Conservation (phyloP, 2,113 vertebrate species). For the rabbit (Oryctolagus cuniculus) region mOryCun1.1 NC_091435.1:158353501-158354000, state of each 20-base stretch:
- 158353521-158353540: too few relatives aligned
- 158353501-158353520: too few relatives aligned
- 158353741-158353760: not conserved
- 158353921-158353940: not conserved
- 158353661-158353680: not conserved
- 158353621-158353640: not conserved
- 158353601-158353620: too few relatives aligned
- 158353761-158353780: not conserved
- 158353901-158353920: not conserved
- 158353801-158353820: not conserved
- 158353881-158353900: not conserved
- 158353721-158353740: not conserved
- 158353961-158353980: not conserved
- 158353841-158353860: not conserved
- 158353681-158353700: not conserved
- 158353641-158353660: not conserved
- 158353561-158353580: too few relatives aligned
- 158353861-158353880: not conserved
- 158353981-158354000: not conserved
- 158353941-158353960: not conserved
- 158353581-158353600: too few relatives aligned
- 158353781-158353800: not conserved
- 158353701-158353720: not conserved
- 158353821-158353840: not conserved
- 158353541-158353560: too few relatives aligned